Evolutionary conservation across 2,888 invertebrate species (phyloP).

Genomic region (Dicycla oo): DNA sequence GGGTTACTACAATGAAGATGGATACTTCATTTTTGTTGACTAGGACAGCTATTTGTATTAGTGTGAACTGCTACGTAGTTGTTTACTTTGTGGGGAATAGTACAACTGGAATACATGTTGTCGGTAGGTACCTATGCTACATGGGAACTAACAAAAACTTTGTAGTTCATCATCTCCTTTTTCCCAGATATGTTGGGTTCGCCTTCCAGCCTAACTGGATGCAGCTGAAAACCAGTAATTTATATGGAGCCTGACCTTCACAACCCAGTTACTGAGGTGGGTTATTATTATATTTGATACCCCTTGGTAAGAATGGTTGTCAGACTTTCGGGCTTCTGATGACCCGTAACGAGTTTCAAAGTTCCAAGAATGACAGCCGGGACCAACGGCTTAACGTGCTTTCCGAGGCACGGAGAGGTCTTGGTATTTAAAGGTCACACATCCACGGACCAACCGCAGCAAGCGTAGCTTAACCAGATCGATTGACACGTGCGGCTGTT

Average conservation of each 20-base stretch:
- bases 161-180: too few species aligned
- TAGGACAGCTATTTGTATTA: conserved; percentile 31
- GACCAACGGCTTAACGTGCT: neutral
- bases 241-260: neutral
- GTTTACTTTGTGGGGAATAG: conserved; percentile 16
- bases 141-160: too few species aligned
- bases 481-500: too few species aligned
- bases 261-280: neutral
- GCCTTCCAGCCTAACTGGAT: too few species aligned
- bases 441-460: neutral
- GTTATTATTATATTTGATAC: too few species aligned
- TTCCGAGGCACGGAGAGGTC: neutral
- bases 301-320: neutral
- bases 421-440: neutral
- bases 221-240: neutral
- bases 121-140: neutral
- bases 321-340: neutral
- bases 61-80: conserved; percentile 17
- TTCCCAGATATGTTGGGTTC: too few species aligned
- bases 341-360: neutral
- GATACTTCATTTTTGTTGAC: conserved; percentile 29
- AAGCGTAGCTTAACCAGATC: too few species aligned
- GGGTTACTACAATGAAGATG: conserved; percentile 38
- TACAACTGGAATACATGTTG: neutral
- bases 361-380: neutral